Base-by-base conservation (phyloP, 2,113 vertebrate species). In the Sardina pilchardus region DNA sequence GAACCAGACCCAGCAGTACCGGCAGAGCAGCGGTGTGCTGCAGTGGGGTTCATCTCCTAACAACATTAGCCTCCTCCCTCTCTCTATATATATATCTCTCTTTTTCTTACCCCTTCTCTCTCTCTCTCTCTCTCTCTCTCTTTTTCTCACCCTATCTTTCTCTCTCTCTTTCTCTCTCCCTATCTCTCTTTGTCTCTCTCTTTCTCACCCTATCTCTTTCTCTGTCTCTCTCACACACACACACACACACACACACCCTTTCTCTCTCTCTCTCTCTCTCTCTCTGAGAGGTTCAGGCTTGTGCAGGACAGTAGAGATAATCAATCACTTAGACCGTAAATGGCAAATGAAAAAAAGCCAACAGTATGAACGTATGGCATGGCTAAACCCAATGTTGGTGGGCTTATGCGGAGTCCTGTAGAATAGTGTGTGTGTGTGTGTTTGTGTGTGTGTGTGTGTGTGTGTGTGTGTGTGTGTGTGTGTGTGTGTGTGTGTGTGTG, bases 401-500 rank as follows among this genome's bases (percentile, higher is more conserved):
- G 6, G 63, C 3, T 42, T 42, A 42, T 42, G 34, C 39, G 14
- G n/a, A n/a, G n/a, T n/a, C n/a, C n/a, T 16, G 71, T 3, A n/a
- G n/a, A n/a, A n/a, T n/a, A n/a, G n/a, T 30, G n/a, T 8, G 26
- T 26, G 30, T 67, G 30, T 26, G 9, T 30, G 30, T n/a, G 30
- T 75, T 63, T 24, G 48, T 50, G 12, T n/a, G 63, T 10, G n/a
- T 30, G n/a, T 8, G 26, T 26, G 30, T 67, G 30, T 26, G 9
- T 30, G 30, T n/a, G 34, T 78, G 14, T 16, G 71, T 3, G 0
- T 30, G 8, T 24, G 19, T 56, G 7, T 71, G 26, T 71, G 63
- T 71, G 26, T 26, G 63, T 17, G 4, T 36, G 26, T 50, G 10
- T 16, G 14, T 90, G 91, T 90, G 93, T 88, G 93, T 94, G 93